phyloP scores from a whole-genome alignment of 2,888 invertebrate species.

The Nysson spinosus region DNA sequence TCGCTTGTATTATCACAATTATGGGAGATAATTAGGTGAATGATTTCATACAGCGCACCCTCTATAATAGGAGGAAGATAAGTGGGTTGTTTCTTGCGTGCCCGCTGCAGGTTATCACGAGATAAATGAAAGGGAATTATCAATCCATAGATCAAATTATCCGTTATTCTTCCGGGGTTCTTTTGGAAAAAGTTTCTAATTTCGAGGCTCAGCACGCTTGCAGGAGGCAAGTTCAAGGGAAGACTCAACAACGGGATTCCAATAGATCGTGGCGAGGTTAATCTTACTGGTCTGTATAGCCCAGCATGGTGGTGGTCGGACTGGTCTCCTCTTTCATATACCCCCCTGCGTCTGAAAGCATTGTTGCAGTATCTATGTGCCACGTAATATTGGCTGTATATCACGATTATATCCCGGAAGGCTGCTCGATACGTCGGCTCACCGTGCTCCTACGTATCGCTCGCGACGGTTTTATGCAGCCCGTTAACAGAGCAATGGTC shows the following conservation, averaged over 20 bases:
- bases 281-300: constrained; percentile 55
- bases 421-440: constrained; percentile 60
- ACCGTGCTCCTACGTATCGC: constrained; percentile 53
- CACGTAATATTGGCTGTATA: constrained; percentile 69
- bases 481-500: constrained; percentile 65
- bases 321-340: constrained; percentile 34
- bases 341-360: constrained; percentile 55
- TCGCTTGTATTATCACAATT: no score
- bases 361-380: constrained; percentile 59
- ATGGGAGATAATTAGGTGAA: no score
- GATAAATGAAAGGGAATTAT: no score
- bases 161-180: constrained; percentile 25
- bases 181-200: constrained; percentile 51
- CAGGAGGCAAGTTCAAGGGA: constrained; percentile 5
- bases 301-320: constrained; percentile 17
- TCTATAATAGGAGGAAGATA: no score
- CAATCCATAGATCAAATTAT: neutral
- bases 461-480: constrained; percentile 67
- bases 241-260: constrained; percentile 50
- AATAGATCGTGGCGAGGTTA: constrained; percentile 50
- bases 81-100: no score
- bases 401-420: constrained; percentile 70
- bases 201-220: constrained; percentile 37
- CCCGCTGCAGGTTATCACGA: no score
- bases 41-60: no score